Evolutionary conservation across 2,797 vertebrate genomes (phyloP).

Genomic region (Periophthalmus magnuspinnatus): DNA sequence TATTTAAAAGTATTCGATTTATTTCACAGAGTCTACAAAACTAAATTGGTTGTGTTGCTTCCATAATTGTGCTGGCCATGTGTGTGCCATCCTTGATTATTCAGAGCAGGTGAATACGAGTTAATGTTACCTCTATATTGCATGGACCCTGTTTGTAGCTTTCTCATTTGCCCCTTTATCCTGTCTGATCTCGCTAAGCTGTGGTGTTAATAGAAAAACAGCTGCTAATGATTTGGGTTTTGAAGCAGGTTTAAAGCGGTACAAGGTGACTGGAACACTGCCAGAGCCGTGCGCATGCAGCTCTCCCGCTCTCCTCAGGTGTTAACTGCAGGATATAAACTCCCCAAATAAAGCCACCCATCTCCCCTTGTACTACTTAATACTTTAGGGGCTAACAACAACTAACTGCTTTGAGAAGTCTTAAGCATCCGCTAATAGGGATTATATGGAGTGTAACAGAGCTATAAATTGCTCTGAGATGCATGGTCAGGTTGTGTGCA

Average conservation of each 20-base stretch:
- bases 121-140: slow-evolving; percentile 10
- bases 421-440: slow-evolving; percentile 73
- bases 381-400: slow-evolving; percentile 61
- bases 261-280: slow-evolving; percentile 35
- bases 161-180: slow-evolving; percentile 47
- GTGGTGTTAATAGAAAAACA: slow-evolving; percentile 44
- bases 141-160: slow-evolving; percentile 18
- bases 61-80: too few relatives aligned
- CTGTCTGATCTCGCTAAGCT: slow-evolving; percentile 51
- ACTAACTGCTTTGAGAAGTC: slow-evolving; percentile 64
- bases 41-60: too few relatives aligned
- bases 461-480: slow-evolving; percentile 57
- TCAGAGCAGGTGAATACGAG: slow-evolving; percentile 6
- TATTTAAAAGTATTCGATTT: too few relatives aligned
- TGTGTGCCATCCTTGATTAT: not conserved
- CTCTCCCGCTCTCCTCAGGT: slow-evolving; percentile 43
- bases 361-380: slow-evolving; percentile 63
- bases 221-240: slow-evolving; percentile 45
- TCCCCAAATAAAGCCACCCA: slow-evolving; percentile 65
- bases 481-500: slow-evolving; percentile 45
- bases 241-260: slow-evolving; percentile 14
- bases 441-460: slow-evolving; percentile 73
- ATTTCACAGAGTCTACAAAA: too few relatives aligned
- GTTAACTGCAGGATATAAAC: slow-evolving; percentile 47
- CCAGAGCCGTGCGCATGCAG: slow-evolving; percentile 46